Evolutionary conservation across 2,888 invertebrate species (phyloP).

Genomic region (Limnephilus auricula): DNA sequence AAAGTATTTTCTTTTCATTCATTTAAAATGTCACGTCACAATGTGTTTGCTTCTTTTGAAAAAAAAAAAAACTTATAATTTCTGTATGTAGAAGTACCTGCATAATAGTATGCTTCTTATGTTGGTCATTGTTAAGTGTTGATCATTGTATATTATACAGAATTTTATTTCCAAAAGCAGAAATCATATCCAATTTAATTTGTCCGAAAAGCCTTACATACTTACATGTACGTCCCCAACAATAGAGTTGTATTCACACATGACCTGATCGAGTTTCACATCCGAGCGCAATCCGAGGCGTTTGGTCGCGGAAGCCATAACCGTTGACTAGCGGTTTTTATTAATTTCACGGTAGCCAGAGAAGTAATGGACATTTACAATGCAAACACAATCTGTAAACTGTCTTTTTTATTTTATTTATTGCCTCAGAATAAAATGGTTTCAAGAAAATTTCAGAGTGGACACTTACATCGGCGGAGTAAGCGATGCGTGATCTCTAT

Average conservation of each 20-base stretch:
- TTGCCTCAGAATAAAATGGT: constrained; percentile 28
- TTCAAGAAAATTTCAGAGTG: background rate
- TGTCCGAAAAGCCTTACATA: background rate
- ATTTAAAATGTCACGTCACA: too few relatives aligned
- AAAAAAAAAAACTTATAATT: too few relatives aligned
- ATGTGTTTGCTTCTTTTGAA: too few relatives aligned
- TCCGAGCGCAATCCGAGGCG: constrained; percentile 4
- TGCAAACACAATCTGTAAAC: constrained; percentile 44
- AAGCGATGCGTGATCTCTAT: constrained; percentile 35
- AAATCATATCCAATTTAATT: background rate
- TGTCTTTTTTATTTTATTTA: constrained; percentile 28
- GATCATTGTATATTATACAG: too few relatives aligned
- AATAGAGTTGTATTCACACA: background rate
- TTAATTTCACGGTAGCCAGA: constrained; percentile 54
- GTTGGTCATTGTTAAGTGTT: too few relatives aligned
- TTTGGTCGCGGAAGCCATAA: background rate
- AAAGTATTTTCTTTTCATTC: too few relatives aligned
- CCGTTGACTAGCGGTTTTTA: constrained; percentile 47
- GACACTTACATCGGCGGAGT: constrained; percentile 33
- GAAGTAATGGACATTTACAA: constrained; percentile 50
- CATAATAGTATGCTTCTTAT: too few relatives aligned
- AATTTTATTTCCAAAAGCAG: background rate
- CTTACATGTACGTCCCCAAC: background rate
- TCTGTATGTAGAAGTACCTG: too few relatives aligned
- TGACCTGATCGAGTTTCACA: background rate